A percentile compares a stretch with the other conserved stretches of the same genome.
These are phyloP conservation scores for Ditula angustiorana DNA, from an alignment of 2,888 invertebrate genomes.

Conservation along the genomic window DNA sequence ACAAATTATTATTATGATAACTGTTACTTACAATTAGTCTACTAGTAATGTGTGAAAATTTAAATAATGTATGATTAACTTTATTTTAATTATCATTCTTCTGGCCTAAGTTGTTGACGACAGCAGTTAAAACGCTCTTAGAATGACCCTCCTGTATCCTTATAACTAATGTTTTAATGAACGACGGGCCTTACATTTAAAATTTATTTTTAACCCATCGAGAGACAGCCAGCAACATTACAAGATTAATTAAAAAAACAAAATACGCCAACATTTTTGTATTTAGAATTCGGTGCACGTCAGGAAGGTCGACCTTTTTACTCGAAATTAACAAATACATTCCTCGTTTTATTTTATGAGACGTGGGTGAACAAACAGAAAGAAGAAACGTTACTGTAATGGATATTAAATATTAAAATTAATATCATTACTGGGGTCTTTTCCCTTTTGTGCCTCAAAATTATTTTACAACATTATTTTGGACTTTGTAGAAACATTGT, in stretches of 20 bases:
- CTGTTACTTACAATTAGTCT: too few relatives aligned
- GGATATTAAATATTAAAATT: slow-evolving; percentile 39
- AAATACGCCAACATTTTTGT: slow-evolving; percentile 16
- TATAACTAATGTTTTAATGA: neutral
- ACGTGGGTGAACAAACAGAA: slow-evolving; percentile 29
- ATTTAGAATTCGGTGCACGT: slow-evolving; percentile 28
- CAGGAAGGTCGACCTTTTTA: slow-evolving; percentile 18
- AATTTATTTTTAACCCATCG: slow-evolving; percentile 1
- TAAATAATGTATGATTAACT: too few relatives aligned
- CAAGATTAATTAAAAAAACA: neutral
- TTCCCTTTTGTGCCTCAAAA: neutral
- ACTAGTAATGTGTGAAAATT: too few relatives aligned
- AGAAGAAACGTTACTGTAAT: slow-evolving; percentile 22
- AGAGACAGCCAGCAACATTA: neutral
- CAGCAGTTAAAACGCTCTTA: neutral
- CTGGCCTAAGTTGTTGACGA: neutral
- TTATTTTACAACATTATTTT: neutral
- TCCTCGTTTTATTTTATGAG: slow-evolving; percentile 31
- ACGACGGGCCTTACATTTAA: neutral
- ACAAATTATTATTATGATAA: too few relatives aligned
- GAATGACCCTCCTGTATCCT: neutral
- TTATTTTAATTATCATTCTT: too few relatives aligned
- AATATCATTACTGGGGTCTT: slow-evolving; percentile 27
- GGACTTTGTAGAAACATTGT: neutral
- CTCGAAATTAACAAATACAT: slow-evolving; percentile 35